Base-by-base conservation (phyloP, 2,888 invertebrate species). In the Hydrotaea diabolus region DNA sequence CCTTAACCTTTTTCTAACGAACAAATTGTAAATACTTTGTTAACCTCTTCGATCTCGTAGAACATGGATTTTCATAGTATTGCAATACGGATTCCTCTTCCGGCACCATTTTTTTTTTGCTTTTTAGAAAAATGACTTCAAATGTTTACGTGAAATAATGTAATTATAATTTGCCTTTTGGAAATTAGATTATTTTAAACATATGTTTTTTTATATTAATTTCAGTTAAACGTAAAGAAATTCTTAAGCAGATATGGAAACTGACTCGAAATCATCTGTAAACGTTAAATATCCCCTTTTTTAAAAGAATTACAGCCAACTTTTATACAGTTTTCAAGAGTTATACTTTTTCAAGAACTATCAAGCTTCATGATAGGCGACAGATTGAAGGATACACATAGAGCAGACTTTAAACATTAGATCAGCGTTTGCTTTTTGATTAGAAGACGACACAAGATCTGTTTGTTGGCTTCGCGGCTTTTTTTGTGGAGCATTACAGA, bases 151-250 rank as follows among this genome's bases (percentile, higher is more conserved):
- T 69, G 71, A 46, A 64, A 4, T 26, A 59, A 69, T 62, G 66
- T 79, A 57, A 26, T 71, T 39, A 64, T 21, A 75, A 85, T 85
- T 85, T 85, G 85, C 71, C 80, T 85, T 85, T 85, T 82, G 85
- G 85, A 85, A 85, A 82, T 49, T 57, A 11, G 5, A 21, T 55
- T 55, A 15, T 17, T 19, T 53, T n/a, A 2, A 53, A 31, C 23
- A 55, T 21, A 21, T 55, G 5, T 55, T 55, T 21, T 5, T 9
- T 11, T 2, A 55, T 19, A 3, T 55, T n/a, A 8, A 53, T 39
- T 39, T 39, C 9, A 39, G 13, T 39, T 49, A n/a, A 49, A n/a
- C n/a, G n/a, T n/a, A n/a, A n/a, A n/a, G 49, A n/a, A 49, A 49
- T 31, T 15, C 49, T 39, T 8, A 31, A 4, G 31, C 2, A 31